Evolutionary conservation across 1,140 invertebrate genomes (phyloP), one percentile per base, ranked within the genome.

Genomic region (Teleopsis dalmanni): DNA sequence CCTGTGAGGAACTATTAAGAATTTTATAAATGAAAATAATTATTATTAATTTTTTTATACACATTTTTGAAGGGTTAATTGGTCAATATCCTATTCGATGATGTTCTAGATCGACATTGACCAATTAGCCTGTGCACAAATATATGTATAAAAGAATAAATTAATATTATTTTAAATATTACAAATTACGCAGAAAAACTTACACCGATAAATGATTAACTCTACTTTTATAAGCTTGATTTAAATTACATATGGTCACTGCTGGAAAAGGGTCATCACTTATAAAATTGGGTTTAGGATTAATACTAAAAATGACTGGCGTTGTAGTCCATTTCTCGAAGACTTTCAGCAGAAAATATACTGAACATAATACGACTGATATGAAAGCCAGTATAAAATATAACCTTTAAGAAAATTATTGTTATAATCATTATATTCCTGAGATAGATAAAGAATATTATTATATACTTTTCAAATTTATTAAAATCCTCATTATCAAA

Each of bases 201-300:
- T 49, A 49, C 47, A 34, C 21, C 9, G n/a, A 11, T 27, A 23
- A 37, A n/a, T 49, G 8, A 22, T 35, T 13, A 14, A 35, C 22
- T 16, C 36, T 49, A 3, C 25, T 11, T 14, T 36, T 35, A 21
- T 49, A 49, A 25, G 78, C 83, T 59, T 84, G 81, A 62, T 89
- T 89, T 62, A 87, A 36, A 36, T 53, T 53, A 23, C 47, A 53
- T 31, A 53, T 53, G 13, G 51, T 53, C 37, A 53, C 26, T 3
- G 51, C 51, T 11, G 51, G 51, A 29, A 53, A 53, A 13, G 51
- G 51, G 38, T 41, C 37, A 11, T 46, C 14, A 13, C 47, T 46
- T 14, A 53, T 48, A 18, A 23, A 38, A 11, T 33, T 48, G n/a
- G 51, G 46, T 3, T 38, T 22, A 3, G 51, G 18, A 40, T 37